Evolutionary conservation across 2,888 invertebrate species (phyloP), one percentile per base, ranked within the genome.

Genomic region (Parnassius mnemosyne): DNA sequence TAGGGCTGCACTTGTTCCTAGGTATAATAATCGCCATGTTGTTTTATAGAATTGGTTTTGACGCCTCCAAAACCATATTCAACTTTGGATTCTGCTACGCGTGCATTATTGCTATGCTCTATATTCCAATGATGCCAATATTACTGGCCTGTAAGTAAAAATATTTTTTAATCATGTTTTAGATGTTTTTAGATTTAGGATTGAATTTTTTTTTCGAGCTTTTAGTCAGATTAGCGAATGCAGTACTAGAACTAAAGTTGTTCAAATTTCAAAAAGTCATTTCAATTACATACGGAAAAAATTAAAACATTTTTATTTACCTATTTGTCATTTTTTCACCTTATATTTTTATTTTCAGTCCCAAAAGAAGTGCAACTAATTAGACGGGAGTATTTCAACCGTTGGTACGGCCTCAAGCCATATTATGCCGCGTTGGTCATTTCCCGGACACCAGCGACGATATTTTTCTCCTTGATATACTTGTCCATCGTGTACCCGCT

Each of bases 71-170:
- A 79, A 95, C 96, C 0, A 85, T 97, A 41, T 96, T 95, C 79
- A 96, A 96, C 84, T 97, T 96, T 76, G 96, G 96, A 10, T 97
- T 96, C 79, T 96, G 95, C 73, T 96, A 95, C 76, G 94, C 95
- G 1, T 95, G 95, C 65, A 92, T 95, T 16, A 96, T 97, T 66
- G 94, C 94, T 42, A 95, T 96, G 84, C 92, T 97, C 74, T 97
- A 96, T 77, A 92, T 96, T 58, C 96, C 97, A 0, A 94, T 97
- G 94, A 93, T 96, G 93, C 97, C 97, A 3, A 93, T 96, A 52
- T 83, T 97, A 57, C 83, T 96, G 68, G 93, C 95, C 71, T 97
- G 97, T 97, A 90, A 94, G 95, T 93, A 73, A 59, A 9, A 47
- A 51, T 20, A 16, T 2, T n/a, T 46, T 46, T 46, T 16, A 16